These are phyloP conservation scores for Drosophila anomelani DNA, from an alignment of 2,888 invertebrate species.

Conservation along the genomic window DNA sequence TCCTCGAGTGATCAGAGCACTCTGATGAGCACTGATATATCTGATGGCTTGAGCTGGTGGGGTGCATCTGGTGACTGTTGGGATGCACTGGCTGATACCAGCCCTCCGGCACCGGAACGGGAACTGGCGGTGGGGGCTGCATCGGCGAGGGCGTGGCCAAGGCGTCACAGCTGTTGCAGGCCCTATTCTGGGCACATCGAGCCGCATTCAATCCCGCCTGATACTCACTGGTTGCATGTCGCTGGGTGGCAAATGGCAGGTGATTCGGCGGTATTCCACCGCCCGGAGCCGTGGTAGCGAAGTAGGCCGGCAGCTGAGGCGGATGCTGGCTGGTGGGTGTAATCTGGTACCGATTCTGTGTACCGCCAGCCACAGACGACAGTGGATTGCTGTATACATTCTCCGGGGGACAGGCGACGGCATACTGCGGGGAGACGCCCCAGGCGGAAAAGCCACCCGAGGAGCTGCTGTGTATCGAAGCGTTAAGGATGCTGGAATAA, in stretches of 20 bases:
- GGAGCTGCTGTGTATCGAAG: conserved; percentile 84
- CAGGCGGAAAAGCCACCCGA: conserved; percentile 85
- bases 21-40: conserved; percentile 85
- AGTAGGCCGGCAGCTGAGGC: conserved; percentile 84
- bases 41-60: conserved; percentile 78
- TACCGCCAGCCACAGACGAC: conserved; percentile 74
- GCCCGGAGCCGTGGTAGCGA: conserved; percentile 71
- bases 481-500: conserved; percentile 80
- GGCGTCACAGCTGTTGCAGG: conserved; percentile 84
- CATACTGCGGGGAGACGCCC: conserved; percentile 83
- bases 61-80: conserved; percentile 56
- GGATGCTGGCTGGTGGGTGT: conserved; percentile 84
- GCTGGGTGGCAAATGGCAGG: conserved; percentile 84
- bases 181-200: conserved; percentile 83
- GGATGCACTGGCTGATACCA: conserved; percentile 84
- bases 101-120: conserved; percentile 81
- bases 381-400: conserved; percentile 84
- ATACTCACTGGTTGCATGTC: conserved; percentile 84
- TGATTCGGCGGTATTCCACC: conserved; percentile 82
- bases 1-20: conserved; percentile 84
- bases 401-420: conserved; percentile 77
- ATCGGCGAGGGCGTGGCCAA: conserved; percentile 84
- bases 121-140: conserved; percentile 83
- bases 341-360: conserved; percentile 84
- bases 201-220: conserved; percentile 83